These are phyloP conservation scores for Ennomos fuscantarius DNA, from an alignment of 2,888 invertebrate genomes.

Conservation along the genomic window DNA sequence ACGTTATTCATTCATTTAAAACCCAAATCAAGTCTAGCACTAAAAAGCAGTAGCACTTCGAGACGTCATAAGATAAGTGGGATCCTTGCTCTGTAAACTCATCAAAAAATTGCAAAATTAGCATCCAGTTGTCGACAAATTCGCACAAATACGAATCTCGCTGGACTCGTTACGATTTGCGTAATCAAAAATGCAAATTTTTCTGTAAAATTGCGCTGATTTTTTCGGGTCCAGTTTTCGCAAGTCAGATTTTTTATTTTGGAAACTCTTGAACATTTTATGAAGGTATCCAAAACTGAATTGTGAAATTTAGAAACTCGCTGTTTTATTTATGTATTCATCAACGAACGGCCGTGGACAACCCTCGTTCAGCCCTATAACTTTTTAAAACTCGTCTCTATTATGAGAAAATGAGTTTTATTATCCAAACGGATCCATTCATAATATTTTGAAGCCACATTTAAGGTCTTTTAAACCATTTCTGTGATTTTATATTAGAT, in stretches of 20 bases:
- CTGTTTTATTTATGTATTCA: constrained; percentile 27
- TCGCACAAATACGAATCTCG: constrained; percentile 37
- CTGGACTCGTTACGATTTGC: constrained; percentile 54
- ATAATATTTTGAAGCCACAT: too few relatives aligned
- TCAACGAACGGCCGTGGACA: constrained; percentile 9
- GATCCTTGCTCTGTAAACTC: constrained; percentile 22
- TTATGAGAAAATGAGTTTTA: constrained; percentile 6
- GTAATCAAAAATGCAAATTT: constrained; percentile 75
- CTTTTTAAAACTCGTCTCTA: constrained; percentile 16
- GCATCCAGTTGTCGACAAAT: constrained; percentile 30
- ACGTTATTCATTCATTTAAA: too few relatives aligned
- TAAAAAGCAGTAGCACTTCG: neutral
- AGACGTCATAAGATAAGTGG: constrained; percentile 1
- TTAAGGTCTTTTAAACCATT: too few relatives aligned
- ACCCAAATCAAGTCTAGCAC: neutral
- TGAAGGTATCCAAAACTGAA: constrained; percentile 37
- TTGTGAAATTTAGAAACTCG: constrained; percentile 35
- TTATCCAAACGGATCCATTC: neutral
- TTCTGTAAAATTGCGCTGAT: constrained; percentile 57
- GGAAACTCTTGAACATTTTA: constrained; percentile 42
- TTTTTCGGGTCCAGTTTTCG: constrained; percentile 43
- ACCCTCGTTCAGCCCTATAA: neutral
- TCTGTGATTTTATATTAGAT: too few relatives aligned
- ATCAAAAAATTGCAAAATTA: constrained; percentile 33
- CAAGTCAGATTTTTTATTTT: constrained; percentile 44